Conservation (phyloP, 1,140 invertebrate genomes). For the Metopolophium dirhodum region DNA sequence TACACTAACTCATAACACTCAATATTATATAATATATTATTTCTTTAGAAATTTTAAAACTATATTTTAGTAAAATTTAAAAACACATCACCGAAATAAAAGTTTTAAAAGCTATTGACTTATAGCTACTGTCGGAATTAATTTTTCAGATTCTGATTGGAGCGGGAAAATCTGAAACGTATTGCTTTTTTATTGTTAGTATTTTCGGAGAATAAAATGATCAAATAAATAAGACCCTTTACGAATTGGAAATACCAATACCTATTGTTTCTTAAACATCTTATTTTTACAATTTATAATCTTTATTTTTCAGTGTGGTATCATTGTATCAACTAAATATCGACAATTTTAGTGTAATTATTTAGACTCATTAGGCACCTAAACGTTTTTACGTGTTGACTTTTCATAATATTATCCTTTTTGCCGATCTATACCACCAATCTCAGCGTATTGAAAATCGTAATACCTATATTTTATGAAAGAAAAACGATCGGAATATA, state of each 20-base stretch:
- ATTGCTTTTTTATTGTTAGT: not conserved
- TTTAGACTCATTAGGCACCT: not conserved
- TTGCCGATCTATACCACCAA: not conserved
- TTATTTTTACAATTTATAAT: not conserved
- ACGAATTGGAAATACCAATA: not conserved
- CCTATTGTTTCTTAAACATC: not conserved
- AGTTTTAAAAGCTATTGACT: no score
- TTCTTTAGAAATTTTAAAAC: no score
- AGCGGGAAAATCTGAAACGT: not conserved
- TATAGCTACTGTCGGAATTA: no score
- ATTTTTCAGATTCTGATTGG: no score
- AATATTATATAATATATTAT: not conserved
- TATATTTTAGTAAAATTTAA: no score
- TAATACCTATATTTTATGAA: not conserved
- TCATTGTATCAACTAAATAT: not conserved
- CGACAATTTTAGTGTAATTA: not conserved
- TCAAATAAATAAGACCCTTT: not conserved
- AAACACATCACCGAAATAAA: no score
- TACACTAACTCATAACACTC: not conserved
- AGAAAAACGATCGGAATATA: not conserved
- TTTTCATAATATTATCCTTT: not conserved
- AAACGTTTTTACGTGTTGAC: not conserved
- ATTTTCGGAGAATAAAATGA: not conserved
- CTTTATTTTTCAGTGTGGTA: not conserved
- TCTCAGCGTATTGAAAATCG: not conserved